A percentile compares a stretch with the other conserved stretches of the same genome.
Conservation (phyloP, 2,797 vertebrate genomes). For the Scolopax rusticola region DNA sequence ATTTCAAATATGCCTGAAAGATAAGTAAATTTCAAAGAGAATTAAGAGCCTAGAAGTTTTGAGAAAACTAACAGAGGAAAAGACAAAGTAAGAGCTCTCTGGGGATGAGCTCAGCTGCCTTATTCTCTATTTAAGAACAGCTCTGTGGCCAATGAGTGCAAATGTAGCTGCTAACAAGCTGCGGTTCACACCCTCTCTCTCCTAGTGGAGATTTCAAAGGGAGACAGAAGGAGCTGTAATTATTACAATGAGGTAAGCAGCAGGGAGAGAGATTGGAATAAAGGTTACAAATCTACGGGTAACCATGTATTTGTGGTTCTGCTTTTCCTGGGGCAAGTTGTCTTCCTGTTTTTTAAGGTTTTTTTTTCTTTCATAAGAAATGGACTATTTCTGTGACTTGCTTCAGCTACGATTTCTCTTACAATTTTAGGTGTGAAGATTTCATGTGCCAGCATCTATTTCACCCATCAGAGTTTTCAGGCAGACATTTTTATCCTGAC, state of each 20-base stretch:
- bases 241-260: slow-evolving; percentile 16
- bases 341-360: background rate
- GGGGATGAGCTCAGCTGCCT: background rate
- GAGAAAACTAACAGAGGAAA: background rate
- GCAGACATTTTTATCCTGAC: background rate
- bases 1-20: background rate
- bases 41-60: background rate
- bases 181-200: background rate
- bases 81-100: background rate
- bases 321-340: background rate
- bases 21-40: background rate
- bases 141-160: background rate
- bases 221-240: background rate
- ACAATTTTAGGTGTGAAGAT: background rate
- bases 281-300: background rate
- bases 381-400: background rate
- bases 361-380: background rate
- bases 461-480: background rate
- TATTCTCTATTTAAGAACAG: background rate
- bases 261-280: background rate
- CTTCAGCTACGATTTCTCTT: background rate
- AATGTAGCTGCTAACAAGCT: background rate
- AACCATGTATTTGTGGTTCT: background rate
- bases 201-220: background rate
- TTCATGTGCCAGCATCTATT: background rate